These are phyloP conservation scores for Papilio xuthus DNA, from an alignment of 1,140 invertebrate species.

Conservation along the genomic window DNA sequence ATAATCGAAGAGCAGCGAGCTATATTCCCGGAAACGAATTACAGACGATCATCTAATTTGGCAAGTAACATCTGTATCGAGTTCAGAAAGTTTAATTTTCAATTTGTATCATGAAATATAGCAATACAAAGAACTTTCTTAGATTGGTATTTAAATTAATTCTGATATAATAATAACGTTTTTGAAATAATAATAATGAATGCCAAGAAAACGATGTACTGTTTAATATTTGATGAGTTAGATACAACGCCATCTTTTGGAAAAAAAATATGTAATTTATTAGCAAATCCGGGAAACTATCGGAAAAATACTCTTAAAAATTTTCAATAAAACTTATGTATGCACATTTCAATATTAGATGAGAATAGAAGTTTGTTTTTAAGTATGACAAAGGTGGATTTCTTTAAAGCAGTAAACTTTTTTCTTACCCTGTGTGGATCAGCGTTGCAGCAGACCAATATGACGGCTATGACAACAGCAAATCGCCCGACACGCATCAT, in stretches of 20 bases:
- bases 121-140: conserved; percentile 3
- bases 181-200: conserved; percentile 21
- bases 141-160: conserved; percentile 2
- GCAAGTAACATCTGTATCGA: conserved; percentile 11
- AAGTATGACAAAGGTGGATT: not conserved
- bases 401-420: not conserved
- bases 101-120: conserved; percentile 1
- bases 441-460: conserved; percentile 66
- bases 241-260: too few species aligned
- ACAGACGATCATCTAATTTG: conserved; percentile 6
- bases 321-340: not conserved
- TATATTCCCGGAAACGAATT: conserved; percentile 1
- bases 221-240: too few species aligned
- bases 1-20: not conserved
- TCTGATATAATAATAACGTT: conserved; percentile 27
- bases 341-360: too few species aligned
- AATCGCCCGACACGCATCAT: conserved; percentile 63
- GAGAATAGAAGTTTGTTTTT: not conserved
- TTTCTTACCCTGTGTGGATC: conserved; percentile 62
- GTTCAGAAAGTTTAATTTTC: not conserved
- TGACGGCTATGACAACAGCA: conserved; percentile 57
- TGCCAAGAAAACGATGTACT: too few species aligned
- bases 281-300: too few species aligned
- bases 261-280: too few species aligned
- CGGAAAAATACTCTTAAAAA: not conserved